Evolutionary conservation across 2,113 vertebrate species (phyloP).

Genomic region (Pipra filicauda): DNA sequence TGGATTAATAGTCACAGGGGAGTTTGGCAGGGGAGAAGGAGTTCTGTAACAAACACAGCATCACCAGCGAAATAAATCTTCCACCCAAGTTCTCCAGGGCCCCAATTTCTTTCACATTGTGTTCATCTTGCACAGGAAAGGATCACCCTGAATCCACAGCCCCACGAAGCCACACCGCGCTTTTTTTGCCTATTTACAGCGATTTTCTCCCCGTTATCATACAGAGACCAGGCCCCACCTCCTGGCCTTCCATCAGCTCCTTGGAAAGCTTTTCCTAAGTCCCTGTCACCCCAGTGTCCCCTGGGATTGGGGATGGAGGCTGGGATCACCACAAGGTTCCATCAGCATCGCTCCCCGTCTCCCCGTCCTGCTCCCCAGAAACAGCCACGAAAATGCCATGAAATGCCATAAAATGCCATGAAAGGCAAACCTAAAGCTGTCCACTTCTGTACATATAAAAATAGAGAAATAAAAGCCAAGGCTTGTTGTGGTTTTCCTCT

Average conservation of each 20-base stretch:
- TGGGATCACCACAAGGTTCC: background rate
- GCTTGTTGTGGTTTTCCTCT: background rate
- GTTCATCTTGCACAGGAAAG: background rate
- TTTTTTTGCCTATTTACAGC: slow-evolving; percentile 40
- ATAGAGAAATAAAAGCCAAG: background rate
- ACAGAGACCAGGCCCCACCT: background rate
- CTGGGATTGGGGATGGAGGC: fast-evolving
- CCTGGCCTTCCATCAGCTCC: background rate
- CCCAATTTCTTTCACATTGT: background rate
- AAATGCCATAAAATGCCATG: background rate
- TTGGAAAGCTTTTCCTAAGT: background rate
- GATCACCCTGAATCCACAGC: background rate
- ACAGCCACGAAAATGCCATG: background rate
- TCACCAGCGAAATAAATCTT: background rate
- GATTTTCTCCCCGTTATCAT: background rate
- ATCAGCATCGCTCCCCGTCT: background rate
- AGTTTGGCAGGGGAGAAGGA: background rate
- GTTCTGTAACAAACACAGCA: slow-evolving; percentile 9
- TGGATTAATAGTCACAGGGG: background rate
- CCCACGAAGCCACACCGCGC: background rate
- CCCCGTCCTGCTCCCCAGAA: background rate
- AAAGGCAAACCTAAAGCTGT: background rate
- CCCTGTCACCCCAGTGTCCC: background rate
- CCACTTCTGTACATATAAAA: background rate
- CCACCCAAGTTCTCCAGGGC: background rate